Percentiles rank a stretch among this genome's conserved stretches.
Evolutionary conservation across 2,113 vertebrate species (phyloP).

Genomic region (Rhinoderma darwinii): DNA sequence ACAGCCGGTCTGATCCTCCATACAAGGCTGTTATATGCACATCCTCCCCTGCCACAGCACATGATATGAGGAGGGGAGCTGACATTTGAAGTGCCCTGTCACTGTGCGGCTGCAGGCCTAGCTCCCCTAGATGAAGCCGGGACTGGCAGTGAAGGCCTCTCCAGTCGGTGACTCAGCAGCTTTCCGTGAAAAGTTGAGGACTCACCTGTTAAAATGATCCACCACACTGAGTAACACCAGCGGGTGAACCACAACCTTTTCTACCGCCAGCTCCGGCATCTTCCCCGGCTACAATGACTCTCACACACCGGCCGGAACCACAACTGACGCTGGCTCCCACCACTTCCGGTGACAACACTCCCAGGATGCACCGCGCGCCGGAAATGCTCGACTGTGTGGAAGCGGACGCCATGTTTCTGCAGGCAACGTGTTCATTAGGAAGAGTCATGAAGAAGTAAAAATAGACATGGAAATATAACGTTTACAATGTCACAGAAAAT

Average conservation of each 20-base stretch:
- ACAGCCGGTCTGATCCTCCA: no score
- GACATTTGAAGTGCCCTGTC: slow-evolving; percentile 8
- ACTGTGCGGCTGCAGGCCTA: slow-evolving; percentile 26
- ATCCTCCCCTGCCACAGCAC: background rate
- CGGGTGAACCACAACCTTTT: slow-evolving; percentile 94
- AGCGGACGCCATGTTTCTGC: slow-evolving; percentile 16
- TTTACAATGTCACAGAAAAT: no score
- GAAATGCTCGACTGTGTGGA: background rate
- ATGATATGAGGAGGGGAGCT: background rate
- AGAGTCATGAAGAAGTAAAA: background rate
- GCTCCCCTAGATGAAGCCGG: background rate
- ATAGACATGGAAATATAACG: no score
- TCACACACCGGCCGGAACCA: slow-evolving; percentile 48
- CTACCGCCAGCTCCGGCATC: slow-evolving; percentile 94
- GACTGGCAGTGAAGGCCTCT: background rate
- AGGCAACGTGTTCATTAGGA: slow-evolving; percentile 23
- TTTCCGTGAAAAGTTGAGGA: background rate
- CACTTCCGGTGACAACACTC: slow-evolving; percentile 58
- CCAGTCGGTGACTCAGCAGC: slow-evolving; percentile 21
- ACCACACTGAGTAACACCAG: slow-evolving; percentile 95
- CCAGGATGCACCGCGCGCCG: background rate
- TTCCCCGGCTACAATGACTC: slow-evolving; percentile 66
- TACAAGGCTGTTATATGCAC: background rate
- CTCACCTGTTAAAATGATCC: slow-evolving; percentile 96
- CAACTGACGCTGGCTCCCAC: background rate